Evolutionary conservation across 2,113 vertebrate genomes (phyloP).

Genomic region (Caranx ignobilis): DNA sequence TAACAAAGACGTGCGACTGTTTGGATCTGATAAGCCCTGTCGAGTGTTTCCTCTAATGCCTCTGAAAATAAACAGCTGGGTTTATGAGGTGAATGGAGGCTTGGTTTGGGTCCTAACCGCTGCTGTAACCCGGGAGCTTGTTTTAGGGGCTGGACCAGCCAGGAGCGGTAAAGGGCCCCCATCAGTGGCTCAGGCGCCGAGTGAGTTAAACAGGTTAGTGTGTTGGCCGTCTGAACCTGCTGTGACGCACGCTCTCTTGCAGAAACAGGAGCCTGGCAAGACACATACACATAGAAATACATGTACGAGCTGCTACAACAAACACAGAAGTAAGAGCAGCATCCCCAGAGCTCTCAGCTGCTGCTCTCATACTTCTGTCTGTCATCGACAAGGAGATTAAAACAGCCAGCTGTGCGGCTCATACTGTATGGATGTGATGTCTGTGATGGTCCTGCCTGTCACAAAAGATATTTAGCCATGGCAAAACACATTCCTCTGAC

Average conservation of each 20-base stretch:
- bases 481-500: constrained; percentile 2
- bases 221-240: constrained; percentile 75
- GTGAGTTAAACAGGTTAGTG: constrained; percentile 81
- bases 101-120: constrained; percentile 79
- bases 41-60: constrained; percentile 81
- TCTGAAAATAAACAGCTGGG: constrained; percentile 84
- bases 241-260: constrained; percentile 45
- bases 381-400: constrained; percentile 23
- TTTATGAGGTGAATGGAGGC: constrained; percentile 80
- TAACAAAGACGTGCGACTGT: constrained; percentile 82
- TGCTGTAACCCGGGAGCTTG: constrained; percentile 69
- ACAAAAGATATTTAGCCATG: not conserved
- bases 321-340: constrained; percentile 5
- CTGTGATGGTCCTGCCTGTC: not conserved
- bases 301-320: constrained; percentile 2
- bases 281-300: constrained; percentile 21
- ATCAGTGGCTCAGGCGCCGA: constrained; percentile 77
- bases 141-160: constrained; percentile 75
- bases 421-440: not conserved
- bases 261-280: constrained; percentile 28
- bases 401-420: not conserved
- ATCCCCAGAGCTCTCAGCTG: constrained; percentile 10
- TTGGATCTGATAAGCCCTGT: constrained; percentile 82
- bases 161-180: constrained; percentile 68
- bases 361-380: constrained; percentile 22